A percentile compares a stretch with the other conserved stretches of the same genome.
phyloP scores from a whole-genome alignment of 1,140 invertebrate genomes.

The Luehdorfia chinensis region DNA sequence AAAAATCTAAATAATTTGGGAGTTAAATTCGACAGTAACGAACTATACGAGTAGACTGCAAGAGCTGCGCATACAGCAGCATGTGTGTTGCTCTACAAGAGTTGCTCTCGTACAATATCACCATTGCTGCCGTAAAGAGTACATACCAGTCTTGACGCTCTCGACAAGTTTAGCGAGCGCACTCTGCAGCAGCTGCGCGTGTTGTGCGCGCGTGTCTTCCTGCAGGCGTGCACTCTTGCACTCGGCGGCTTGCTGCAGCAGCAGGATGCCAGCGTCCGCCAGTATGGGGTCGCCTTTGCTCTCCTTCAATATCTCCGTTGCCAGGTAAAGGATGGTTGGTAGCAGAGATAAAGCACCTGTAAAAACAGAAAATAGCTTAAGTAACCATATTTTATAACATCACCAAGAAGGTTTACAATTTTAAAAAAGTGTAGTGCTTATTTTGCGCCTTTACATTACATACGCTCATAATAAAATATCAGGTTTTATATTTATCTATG shows the following conservation, averaged over 20 bases:
- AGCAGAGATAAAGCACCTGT: constrained; percentile 90
- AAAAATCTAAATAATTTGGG: too few species aligned
- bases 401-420: too few species aligned
- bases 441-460: too few species aligned
- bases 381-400: neutral
- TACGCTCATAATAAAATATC: too few species aligned
- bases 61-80: too few species aligned
- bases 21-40: too few species aligned
- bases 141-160: constrained; percentile 88
- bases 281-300: constrained; percentile 77
- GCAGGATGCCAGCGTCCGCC: constrained; percentile 79
- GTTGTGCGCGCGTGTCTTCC: constrained; percentile 76
- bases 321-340: constrained; percentile 94
- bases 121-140: too few species aligned
- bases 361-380: too few species aligned
- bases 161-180: constrained; percentile 93
- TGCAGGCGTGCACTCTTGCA: constrained; percentile 55
- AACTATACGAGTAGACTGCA: too few species aligned
- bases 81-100: too few species aligned
- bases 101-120: too few species aligned
- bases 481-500: too few species aligned
- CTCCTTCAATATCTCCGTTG: constrained; percentile 93
- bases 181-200: constrained; percentile 90
- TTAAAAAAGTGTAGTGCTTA: neutral
- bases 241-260: constrained; percentile 69